A percentile compares a stretch with the other conserved stretches of the same genome.
Conservation (phyloP, 2,797 vertebrate genomes). For the Rhincodon typus region DNA sequence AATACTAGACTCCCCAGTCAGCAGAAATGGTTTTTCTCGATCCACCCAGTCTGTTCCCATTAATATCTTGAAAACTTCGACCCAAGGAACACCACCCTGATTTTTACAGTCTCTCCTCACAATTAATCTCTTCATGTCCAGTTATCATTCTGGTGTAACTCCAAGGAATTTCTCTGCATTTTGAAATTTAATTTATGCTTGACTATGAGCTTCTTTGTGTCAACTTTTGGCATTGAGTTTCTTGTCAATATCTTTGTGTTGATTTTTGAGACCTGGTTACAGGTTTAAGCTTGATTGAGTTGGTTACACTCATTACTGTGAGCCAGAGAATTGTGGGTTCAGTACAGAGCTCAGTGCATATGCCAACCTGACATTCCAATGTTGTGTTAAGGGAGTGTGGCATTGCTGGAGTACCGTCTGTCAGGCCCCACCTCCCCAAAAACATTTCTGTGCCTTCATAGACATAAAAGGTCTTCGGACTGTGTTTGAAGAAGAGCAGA, state of each 20-base stretch:
- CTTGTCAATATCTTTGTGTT: neutral
- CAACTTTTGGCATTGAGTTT: neutral
- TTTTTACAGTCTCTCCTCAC: neutral
- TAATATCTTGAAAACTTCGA: neutral
- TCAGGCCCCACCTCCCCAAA: neutral
- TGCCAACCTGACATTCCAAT: neutral
- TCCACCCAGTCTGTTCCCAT: neutral
- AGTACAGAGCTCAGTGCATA: neutral
- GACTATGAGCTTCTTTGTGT: neutral
- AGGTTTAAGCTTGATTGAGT: neutral
- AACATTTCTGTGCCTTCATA: too few relatives aligned
- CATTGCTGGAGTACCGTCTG: neutral
- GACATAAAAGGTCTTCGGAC: neutral
- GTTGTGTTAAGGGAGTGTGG: neutral
- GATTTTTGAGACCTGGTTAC: neutral
- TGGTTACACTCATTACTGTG: neutral
- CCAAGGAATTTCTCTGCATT: neutral
- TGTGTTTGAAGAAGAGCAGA: neutral
- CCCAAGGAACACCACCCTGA: neutral
- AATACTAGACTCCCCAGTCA: neutral
- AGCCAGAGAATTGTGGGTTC: neutral
- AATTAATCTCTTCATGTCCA: neutral
- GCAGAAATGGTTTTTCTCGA: neutral
- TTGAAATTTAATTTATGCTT: neutral
- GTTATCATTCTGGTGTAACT: neutral